Base-by-base conservation (phyloP, 2,888 invertebrate genomes). In the Euzophera pinguis region DNA sequence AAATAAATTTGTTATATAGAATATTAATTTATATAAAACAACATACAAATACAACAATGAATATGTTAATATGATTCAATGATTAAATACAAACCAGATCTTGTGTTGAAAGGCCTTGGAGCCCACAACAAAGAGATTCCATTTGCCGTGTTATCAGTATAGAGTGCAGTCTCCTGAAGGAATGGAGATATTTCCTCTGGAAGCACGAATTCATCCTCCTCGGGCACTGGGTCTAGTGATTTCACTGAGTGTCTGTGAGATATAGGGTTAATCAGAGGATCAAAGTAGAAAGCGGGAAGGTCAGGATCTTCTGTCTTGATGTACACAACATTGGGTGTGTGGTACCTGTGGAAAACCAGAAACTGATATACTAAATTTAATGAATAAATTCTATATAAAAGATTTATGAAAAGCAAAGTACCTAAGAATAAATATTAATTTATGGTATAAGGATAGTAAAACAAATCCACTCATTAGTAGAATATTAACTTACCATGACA, bases 281-380 rank as follows among this genome's bases (percentile, higher is more conserved):
- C 99, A 87, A 99, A 99, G 84, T 99, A 99, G 85, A 99, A 99
- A 0, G 99, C 99, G 34, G 99, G 99, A 53, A 99, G 91, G 88
- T 99, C 99, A 6, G 99, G 99, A 92, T 99, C 99, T 90, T 99
- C 99, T 0, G 99, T 99, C 91, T 99, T 99, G 71, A 99, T 99
- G 83, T 97, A 99, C 0, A 99, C 99, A 5, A 99, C 99, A 81
- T 99, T 99, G 17, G 99, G 99, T 6, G 98, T 95, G 83, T 99
- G 99, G 83, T 99, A 99, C 98, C 98, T 98, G 67, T 50, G 48
- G 50, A 57, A 38, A 52, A 5, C 22, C 45, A 50, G 13, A 38
- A 35, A 34, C 38, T 43, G 27, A 22, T 22, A 22, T 3, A 22
- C 22, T 22, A 22, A 2, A 22, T 22, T 2, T 22, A 22, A 2